Conservation (phyloP, 2,113 vertebrate genomes). For the Melozone crissalis region DNA sequence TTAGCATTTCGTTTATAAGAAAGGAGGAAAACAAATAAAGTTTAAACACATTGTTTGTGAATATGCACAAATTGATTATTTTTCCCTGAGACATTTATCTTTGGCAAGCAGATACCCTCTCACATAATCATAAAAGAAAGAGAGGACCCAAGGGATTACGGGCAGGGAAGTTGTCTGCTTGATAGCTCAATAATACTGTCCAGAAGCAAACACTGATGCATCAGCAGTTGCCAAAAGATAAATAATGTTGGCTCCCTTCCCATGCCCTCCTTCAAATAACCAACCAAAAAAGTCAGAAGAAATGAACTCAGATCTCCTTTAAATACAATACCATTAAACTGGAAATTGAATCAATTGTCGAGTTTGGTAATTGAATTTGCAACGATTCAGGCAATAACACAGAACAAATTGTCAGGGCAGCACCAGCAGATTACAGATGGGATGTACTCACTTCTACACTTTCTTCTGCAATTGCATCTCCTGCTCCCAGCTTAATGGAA, state of each 20-base stretch:
- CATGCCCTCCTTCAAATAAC: background rate
- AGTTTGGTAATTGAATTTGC: background rate
- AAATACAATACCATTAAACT: background rate
- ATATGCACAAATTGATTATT: background rate
- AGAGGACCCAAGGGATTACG: background rate
- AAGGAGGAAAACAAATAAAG: background rate
- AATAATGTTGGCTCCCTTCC: background rate
- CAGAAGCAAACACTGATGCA: background rate
- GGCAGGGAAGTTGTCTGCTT: background rate
- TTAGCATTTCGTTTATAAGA: background rate
- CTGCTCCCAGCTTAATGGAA: conserved; percentile 86
- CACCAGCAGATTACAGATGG: background rate
- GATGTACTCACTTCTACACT: conserved; percentile 81
- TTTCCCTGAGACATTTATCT: background rate
- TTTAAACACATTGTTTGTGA: background rate
- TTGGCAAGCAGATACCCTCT: background rate
- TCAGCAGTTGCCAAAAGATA: background rate
- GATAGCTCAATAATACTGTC: background rate
- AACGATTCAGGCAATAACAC: background rate
- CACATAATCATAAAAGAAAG: background rate
- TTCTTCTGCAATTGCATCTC: conserved; percentile 92
- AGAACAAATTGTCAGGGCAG: background rate
- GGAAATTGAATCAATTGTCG: background rate
- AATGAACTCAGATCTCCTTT: background rate
- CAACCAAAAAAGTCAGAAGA: background rate